Conservation (phyloP, 1,140 invertebrate species). For the Seison nebaliae region DNA sequence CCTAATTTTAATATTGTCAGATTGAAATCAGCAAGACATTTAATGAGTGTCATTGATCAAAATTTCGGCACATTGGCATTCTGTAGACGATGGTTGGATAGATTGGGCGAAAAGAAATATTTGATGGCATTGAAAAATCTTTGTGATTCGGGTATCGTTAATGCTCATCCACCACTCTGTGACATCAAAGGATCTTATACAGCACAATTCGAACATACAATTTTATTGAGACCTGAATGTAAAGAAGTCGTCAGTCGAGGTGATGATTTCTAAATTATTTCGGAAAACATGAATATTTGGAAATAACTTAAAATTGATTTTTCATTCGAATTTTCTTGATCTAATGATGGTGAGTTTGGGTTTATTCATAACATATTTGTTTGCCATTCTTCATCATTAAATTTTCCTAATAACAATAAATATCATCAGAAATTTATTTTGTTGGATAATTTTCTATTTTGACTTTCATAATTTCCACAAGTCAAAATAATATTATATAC, state of each 20-base stretch:
- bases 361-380: no score
- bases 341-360: no score
- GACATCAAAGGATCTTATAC: conserved; percentile 93
- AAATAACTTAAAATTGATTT: no score
- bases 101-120: conserved; percentile 80
- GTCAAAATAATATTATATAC: no score
- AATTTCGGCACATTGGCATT: conserved; percentile 92
- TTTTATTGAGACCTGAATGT: conserved; percentile 80
- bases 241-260: conserved; percentile 89
- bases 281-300: no score
- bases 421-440: no score
- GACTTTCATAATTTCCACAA: no score
- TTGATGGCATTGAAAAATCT: conserved; percentile 92
- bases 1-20: conserved; percentile 29
- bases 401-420: no score
- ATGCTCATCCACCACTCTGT: conserved; percentile 86
- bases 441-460: no score
- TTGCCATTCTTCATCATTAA: no score
- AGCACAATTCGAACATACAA: conserved; percentile 95
- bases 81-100: conserved; percentile 90
- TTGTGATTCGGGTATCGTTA: conserved; percentile 58
- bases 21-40: conserved; percentile 60
- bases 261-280: conserved; percentile 52
- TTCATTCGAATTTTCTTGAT: no score
- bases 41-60: conserved; percentile 81